Evolutionary conservation across 2,797 vertebrate species (phyloP).

Genomic region (Betta splendens): DNA sequence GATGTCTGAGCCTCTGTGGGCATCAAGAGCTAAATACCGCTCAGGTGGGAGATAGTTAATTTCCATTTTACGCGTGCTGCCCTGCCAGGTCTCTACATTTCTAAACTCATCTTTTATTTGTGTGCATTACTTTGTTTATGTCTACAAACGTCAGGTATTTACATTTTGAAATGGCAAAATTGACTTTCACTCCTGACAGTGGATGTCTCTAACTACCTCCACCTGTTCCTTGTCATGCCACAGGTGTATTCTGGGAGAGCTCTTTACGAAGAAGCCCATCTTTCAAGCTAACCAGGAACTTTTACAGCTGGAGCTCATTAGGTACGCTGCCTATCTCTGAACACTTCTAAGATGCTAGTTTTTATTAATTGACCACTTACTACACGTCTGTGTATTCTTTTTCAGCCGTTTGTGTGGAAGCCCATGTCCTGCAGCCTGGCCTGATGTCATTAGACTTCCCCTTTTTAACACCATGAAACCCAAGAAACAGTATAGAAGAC

Average conservation of each 20-base stretch:
- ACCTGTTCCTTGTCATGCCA: conserved; percentile 1
- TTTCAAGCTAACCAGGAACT: conserved; percentile 99
- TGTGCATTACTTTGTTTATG: background rate
- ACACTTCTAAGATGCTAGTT: background rate
- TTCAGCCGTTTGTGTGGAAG: conserved; percentile 94
- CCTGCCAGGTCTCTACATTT: background rate
- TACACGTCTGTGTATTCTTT: background rate
- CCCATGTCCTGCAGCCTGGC: conserved; percentile 96
- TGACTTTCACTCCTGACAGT: too few species aligned
- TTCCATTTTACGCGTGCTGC: background rate
- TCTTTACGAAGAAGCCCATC: conserved; percentile 98
- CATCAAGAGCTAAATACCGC: background rate
- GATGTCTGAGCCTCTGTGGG: background rate
- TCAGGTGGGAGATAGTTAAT: background rate
- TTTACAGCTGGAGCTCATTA: conserved; percentile 97
- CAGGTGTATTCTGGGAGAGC: conserved; percentile 97
- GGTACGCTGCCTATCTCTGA: conserved; percentile 74
- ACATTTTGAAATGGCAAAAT: background rate
- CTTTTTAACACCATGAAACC: conserved; percentile 99
- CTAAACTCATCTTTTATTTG: background rate
- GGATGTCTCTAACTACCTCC: background rate
- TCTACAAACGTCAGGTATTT: background rate
- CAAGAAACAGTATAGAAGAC: conserved; percentile 96
- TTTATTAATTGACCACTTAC: background rate
- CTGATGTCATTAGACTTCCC: conserved; percentile 96